These are phyloP conservation scores for Agelastica alni DNA, from an alignment of 2,888 invertebrate genomes.

Conservation along the genomic window DNA sequence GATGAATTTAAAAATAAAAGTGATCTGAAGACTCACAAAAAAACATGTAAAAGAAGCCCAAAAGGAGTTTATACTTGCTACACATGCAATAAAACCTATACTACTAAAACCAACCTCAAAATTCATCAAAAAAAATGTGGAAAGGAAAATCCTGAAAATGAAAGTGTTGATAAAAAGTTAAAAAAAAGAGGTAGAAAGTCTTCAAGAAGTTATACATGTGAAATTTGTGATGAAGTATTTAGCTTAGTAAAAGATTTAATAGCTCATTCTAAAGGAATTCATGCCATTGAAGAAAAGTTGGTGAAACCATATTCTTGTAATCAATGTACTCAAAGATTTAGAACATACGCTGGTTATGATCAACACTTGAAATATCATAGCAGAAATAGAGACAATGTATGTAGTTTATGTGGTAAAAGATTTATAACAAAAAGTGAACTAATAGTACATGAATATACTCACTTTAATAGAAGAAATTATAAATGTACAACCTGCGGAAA, in stretches of 20 bases:
- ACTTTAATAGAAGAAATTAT: constrained; percentile 44
- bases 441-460: constrained; percentile 45
- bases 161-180: constrained; percentile 5
- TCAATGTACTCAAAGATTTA: constrained; percentile 42
- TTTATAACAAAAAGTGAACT: constrained; percentile 47
- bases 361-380: constrained; percentile 47
- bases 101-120: constrained; percentile 10
- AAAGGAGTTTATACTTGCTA: constrained; percentile 15
- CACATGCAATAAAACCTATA: constrained; percentile 12
- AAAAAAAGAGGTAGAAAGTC: constrained; percentile 19
- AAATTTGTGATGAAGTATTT: constrained; percentile 41
- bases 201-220: constrained; percentile 35
- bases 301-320: constrained; percentile 47
- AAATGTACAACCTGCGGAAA: constrained; percentile 45
- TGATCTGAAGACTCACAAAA: constrained; percentile 6
- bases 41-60: constrained; percentile 3
- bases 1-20: constrained; percentile 13
- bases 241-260: constrained; percentile 41
- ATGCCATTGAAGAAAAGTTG: constrained; percentile 38
- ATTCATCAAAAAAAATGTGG: constrained; percentile 18
- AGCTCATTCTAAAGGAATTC: constrained; percentile 41
- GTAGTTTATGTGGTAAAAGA: constrained; percentile 54
- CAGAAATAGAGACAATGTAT: constrained; percentile 42
- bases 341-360: constrained; percentile 32
- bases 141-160: neutral